phyloP scores from a whole-genome alignment of 1,140 invertebrate species.

The Holcopasites calliopsidis region DNA sequence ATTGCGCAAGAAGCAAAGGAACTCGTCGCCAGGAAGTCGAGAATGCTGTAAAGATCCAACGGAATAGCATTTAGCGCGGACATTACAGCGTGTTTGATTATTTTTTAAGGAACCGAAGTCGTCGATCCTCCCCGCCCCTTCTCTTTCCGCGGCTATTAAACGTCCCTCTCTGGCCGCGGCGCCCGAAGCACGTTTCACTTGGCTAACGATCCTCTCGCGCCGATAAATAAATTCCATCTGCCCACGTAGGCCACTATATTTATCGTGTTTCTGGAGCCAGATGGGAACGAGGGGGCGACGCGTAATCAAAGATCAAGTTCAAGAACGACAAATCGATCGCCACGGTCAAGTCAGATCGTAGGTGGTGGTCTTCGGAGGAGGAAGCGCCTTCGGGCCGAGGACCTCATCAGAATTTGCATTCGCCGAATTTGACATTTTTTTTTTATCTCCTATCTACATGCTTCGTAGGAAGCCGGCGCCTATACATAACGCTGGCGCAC shows the following conservation, averaged over 20 bases:
- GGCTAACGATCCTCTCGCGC: constrained; percentile 30
- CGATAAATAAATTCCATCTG: constrained; percentile 42
- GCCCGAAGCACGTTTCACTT: constrained; percentile 14
- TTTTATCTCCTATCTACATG: constrained; percentile 20
- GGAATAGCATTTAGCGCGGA: constrained; percentile 19
- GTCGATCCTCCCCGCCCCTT: constrained; percentile 16
- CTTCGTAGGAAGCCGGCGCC: background rate
- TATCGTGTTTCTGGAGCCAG: constrained; percentile 12
- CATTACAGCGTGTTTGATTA: constrained; percentile 39
- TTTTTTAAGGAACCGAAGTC: constrained; percentile 26
- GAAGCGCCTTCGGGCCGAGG: constrained; percentile 47
- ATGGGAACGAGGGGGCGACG: background rate
- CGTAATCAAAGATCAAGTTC: constrained; percentile 51
- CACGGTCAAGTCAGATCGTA: background rate
- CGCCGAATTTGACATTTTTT: background rate
- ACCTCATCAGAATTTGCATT: constrained; percentile 40
- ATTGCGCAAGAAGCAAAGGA: background rate
- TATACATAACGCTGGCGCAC: background rate
- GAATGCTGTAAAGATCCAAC: background rate
- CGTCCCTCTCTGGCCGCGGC: background rate
- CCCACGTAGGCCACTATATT: constrained; percentile 27
- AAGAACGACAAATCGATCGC: constrained; percentile 37
- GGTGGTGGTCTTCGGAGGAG: background rate
- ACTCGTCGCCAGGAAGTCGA: background rate
- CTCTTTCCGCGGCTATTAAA: no score